These are phyloP conservation scores for Schizopygopsis pylzovi DNA, from an alignment of 2,797 vertebrate species.

Conservation along the genomic window DNA sequence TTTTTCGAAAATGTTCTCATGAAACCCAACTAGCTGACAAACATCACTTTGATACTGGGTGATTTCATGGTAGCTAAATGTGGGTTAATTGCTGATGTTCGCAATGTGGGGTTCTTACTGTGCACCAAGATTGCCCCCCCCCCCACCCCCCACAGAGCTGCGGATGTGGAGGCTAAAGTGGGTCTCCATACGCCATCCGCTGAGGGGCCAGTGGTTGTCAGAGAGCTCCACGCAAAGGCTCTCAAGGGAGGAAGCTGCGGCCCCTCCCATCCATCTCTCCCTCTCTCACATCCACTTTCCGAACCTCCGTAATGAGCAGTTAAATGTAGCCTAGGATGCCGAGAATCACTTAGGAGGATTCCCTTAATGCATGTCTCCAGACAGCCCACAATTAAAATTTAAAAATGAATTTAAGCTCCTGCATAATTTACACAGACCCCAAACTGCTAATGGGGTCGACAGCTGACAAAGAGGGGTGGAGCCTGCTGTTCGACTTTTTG, in stretches of 20 bases:
- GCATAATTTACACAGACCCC: conserved; percentile 76
- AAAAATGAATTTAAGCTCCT: conserved; percentile 73
- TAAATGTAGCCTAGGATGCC: conserved; percentile 63
- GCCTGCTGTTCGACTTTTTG: conserved; percentile 16
- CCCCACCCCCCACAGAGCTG: conserved; percentile 24
- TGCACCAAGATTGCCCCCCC: conserved; percentile 24
- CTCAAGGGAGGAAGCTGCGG: conserved; percentile 45
- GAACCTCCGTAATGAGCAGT: conserved; percentile 64
- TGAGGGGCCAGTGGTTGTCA: conserved; percentile 38
- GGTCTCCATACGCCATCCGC: conserved; percentile 52
- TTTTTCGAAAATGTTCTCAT: conserved; percentile 2
- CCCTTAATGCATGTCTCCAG: conserved; percentile 76
- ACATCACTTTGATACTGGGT: conserved; percentile 50
- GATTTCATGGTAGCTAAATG: conserved; percentile 63
- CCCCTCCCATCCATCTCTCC: conserved; percentile 50
- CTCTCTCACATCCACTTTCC: conserved; percentile 26
- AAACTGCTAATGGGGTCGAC: conserved; percentile 64
- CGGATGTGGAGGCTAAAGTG: conserved; percentile 47
- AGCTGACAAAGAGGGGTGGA: conserved; percentile 68
- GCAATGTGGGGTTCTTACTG: conserved; percentile 56
- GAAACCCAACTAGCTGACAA: conserved; percentile 27
- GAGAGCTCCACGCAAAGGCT: conserved; percentile 33
- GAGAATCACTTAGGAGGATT: conserved; percentile 72
- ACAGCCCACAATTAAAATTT: conserved; percentile 81
- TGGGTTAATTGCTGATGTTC: conserved; percentile 68